Percentiles rank a stretch among this genome's conserved stretches.
phyloP scores from a whole-genome alignment of 2,888 invertebrate species.

The Rapana venosa region DNA sequence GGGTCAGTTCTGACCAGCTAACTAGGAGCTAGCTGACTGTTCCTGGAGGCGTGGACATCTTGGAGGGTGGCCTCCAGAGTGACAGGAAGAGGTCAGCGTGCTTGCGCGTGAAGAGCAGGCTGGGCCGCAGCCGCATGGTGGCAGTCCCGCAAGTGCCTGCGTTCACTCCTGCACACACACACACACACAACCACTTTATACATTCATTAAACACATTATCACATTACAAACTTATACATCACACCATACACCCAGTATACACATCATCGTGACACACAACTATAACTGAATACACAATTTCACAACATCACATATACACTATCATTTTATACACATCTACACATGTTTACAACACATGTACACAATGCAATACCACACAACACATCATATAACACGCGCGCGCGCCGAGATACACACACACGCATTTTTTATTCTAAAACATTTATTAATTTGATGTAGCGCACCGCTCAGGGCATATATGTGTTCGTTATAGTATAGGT shows the following conservation, averaged over 20 bases:
- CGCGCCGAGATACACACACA: no score
- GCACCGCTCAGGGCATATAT: no score
- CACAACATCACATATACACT: no score
- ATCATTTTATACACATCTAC: no score
- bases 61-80: constrained; percentile 79
- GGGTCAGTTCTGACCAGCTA: no score
- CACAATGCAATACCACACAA: no score
- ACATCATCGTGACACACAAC: neutral
- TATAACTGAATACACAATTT: no score
- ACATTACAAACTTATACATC: neutral
- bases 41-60: neutral
- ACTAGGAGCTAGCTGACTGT: neutral
- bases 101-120: constrained; percentile 89
- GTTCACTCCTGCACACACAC: constrained; percentile 83
- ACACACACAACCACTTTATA: neutral
- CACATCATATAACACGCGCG: no score
- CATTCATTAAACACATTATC: neutral
- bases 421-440: no score
- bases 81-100: constrained; percentile 94
- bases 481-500: no score
- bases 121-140: constrained; percentile 91
- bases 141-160: constrained; percentile 90
- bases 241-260: neutral
- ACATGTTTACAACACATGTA: no score
- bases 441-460: no score